Conservation (phyloP, 2,888 invertebrate genomes). For the Cosmopolites sordidus region DNA sequence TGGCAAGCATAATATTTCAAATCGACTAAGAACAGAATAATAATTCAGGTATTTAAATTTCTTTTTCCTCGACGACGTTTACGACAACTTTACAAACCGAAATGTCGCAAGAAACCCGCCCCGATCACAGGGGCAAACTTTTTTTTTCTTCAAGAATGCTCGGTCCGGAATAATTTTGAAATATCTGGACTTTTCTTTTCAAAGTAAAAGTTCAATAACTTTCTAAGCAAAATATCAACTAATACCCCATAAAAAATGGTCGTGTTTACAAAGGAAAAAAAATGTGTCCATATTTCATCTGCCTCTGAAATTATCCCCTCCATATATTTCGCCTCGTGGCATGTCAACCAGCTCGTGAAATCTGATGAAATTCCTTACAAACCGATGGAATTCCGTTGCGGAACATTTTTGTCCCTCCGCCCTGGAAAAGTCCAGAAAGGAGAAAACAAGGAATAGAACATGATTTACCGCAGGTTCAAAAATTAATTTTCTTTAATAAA, state of each 20-base stretch:
- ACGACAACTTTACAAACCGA: neutral
- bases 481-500: conserved; percentile 18
- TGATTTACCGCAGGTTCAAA: conserved; percentile 7
- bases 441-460: conserved; percentile 7
- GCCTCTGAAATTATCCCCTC: conserved; percentile 20
- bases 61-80: neutral
- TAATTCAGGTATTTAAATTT: neutral
- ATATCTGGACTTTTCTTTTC: too few species aligned
- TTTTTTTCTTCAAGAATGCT: too few species aligned
- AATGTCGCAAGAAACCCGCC: too few species aligned
- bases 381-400: conserved; percentile 18
- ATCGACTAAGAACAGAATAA: neutral
- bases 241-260: neutral
- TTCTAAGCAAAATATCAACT: too few species aligned
- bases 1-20: neutral
- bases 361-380: conserved; percentile 26
- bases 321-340: conserved; percentile 15
- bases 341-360: conserved; percentile 17
- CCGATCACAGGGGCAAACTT: too few species aligned
- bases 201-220: too few species aligned
- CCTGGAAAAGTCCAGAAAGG: neutral
- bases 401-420: conserved; percentile 7
- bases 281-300: conserved; percentile 23
- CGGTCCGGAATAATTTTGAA: too few species aligned
- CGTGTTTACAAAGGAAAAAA: neutral